Evolutionary conservation across 2,113 vertebrate species (phyloP), one percentile per base, ranked within the genome.

Genomic region (Corythoichthys intestinalis): DNA sequence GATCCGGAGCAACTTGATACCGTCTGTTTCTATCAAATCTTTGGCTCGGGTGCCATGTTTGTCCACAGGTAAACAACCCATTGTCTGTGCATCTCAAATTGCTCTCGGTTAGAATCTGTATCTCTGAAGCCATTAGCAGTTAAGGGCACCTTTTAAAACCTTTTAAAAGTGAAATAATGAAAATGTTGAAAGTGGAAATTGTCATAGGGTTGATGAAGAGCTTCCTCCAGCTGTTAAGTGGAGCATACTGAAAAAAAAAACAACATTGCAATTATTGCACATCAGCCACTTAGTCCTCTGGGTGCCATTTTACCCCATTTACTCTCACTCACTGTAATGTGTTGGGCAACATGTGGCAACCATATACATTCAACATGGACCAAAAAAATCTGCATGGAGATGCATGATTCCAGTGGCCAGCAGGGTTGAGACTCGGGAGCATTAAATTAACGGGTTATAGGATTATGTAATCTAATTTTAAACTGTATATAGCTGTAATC

Each of bases 61-160:
- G 50, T 70, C 67, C 75, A 35, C 67, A 48, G 72, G 83, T 71
- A 79, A 87, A 80, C 72, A 73, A 77, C 61, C 28, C 59, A 67
- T 50, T 17, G 28, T 66, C 75, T 69, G 69, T 75, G 66, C 72
- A 69, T 86, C 76, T 60, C 66, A 65, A 72, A 82, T 80, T 79
- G 75, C 72, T 69, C 73, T 78, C 76, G 62, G 50, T 70, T 72
- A 20, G 78, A 69, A n/a, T 72, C 69, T 63, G 75, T 62, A 59
- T 76, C 59, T 78, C 77, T 66, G 54, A 60, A 75, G 69, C 86
- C 74, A 86, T 84, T 91, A 76, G 71, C 87, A 72, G 85, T 84
- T 89, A 90, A 85, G 74, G 80, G 74, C 62, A 78, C 83, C 74
- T 77, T 85, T 88, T 79, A 80, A 86, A 69, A 62, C 79, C 72